Conservation (phyloP, 2,888 invertebrate species). For the Ernsta delagoae region DNA sequence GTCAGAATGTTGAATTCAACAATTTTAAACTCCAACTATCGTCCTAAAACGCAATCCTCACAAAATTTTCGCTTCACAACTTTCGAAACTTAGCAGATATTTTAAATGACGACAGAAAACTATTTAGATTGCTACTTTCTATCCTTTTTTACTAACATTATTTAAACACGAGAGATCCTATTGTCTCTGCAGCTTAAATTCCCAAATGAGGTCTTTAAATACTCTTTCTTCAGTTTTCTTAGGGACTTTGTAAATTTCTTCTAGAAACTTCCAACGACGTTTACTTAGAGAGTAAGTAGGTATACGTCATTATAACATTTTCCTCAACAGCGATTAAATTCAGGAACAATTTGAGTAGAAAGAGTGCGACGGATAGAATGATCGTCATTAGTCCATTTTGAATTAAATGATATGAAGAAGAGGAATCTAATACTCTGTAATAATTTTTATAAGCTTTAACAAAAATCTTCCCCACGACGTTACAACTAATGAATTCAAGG, state of each 20-base stretch:
- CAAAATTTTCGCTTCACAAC: background rate
- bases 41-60: no score
- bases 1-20: no score
- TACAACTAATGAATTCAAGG: no score
- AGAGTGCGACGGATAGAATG: no score
- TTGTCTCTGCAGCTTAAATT: slow-evolving; percentile 10
- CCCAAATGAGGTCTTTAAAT: slow-evolving; percentile 18
- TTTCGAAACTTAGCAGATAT: no score
- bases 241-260: slow-evolving; percentile 14
- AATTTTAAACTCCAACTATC: no score
- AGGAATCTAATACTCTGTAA: no score
- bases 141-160: background rate
- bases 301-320: slow-evolving; percentile 18
- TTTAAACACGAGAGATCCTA: slow-evolving; percentile 5
- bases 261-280: slow-evolving; percentile 12
- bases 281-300: slow-evolving; percentile 4
- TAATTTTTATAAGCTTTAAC: no score
- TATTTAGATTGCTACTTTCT: background rate
- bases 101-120: background rate
- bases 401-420: no score
- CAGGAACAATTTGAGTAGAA: slow-evolving; percentile 11
- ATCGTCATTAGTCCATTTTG: background rate
- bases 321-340: slow-evolving; percentile 14
- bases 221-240: slow-evolving; percentile 6
- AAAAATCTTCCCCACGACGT: no score